These are phyloP conservation scores for Himalopsyche tibetana DNA, from an alignment of 2,888 invertebrate genomes.

Conservation along the genomic window DNA sequence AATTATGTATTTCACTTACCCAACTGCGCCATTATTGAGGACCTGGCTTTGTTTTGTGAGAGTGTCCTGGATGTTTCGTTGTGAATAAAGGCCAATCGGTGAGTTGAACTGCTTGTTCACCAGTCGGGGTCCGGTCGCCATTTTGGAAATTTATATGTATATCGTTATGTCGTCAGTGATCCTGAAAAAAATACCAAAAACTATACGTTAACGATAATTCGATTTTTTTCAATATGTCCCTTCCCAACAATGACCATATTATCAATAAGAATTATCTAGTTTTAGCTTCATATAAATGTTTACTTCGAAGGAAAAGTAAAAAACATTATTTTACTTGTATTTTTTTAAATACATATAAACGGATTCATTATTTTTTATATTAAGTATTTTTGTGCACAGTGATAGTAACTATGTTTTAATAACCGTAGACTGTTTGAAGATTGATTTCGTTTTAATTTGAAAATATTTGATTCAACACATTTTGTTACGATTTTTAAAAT, in stretches of 20 bases:
- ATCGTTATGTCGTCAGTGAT: conserved; percentile 60
- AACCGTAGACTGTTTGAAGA: no score
- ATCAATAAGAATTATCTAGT: no score
- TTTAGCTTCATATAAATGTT: neutral
- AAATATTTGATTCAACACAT: no score
- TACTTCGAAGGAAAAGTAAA: neutral
- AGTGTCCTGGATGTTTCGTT: conserved; percentile 87
- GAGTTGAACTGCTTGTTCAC: conserved; percentile 94
- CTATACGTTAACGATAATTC: neutral
- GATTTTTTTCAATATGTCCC: neutral
- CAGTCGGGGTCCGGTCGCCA: conserved; percentile 84
- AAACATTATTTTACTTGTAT: no score
- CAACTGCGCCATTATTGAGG: conserved; percentile 86
- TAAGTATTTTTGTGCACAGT: no score
- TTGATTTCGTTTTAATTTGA: no score
- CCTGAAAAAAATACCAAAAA: conserved; percentile 51
- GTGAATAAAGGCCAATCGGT: conserved; percentile 90
- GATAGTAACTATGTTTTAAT: no score
- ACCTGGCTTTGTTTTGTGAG: conserved; percentile 86
- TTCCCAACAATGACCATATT: no score
- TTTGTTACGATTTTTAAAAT: no score
- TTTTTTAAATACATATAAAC: no score
- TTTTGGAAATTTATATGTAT: conserved; percentile 72
- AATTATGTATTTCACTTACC: conserved; percentile 77
- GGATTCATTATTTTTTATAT: no score